Base-by-base conservation (phyloP, 2,797 vertebrate species). In the Acanthis flammea region DNA sequence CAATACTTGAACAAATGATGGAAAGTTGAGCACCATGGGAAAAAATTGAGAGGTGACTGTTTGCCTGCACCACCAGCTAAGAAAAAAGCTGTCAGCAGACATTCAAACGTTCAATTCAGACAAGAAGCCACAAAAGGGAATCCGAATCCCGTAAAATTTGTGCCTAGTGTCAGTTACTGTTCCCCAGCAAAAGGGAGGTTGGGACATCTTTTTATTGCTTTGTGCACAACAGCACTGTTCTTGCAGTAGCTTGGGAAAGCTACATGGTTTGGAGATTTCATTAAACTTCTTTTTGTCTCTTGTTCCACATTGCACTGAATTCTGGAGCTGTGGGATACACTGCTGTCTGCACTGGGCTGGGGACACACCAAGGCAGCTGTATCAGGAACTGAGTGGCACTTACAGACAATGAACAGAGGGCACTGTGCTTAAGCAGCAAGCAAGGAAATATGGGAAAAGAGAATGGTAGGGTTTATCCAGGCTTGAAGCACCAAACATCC, bases 311-410 rank as follows among this genome's bases (percentile, higher is more conserved):
- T 44, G 15, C 9, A 14, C 10, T n/a, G 11, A 89, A 27, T 22
- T 70, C 21, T 21, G 33, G 47, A 85, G 10, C 23, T 37, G 25
- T 44, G 35, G 14, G n/a, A 65, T 68, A 31, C 14, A 3, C 13
- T 51, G 35, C 19, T 72, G 9, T 19, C 41, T 63, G 27, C 50
- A 24, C 12, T 21, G 61, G 22, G 41, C 35, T 47, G 9, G 14
- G 31, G 18, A 68, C 27, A 18, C 37, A 72, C 28, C 28, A 55
- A 90, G 55, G 55, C 48, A 74, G 18, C 9, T 12, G 13, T 57
- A 27, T 54, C 18, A 4, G 30, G 15, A 33, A 39, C 48, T 0
- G 0, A 8, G 18, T 28, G 47, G 30, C 58, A 61, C 1, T 0
- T 5, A 22, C 0, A 50, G 45, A 58, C 12, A 55, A 17, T 8